Evolutionary conservation across 2,113 vertebrate species (phyloP), one percentile per base, ranked within the genome.

Genomic region (Triplophysa rosa): DNA sequence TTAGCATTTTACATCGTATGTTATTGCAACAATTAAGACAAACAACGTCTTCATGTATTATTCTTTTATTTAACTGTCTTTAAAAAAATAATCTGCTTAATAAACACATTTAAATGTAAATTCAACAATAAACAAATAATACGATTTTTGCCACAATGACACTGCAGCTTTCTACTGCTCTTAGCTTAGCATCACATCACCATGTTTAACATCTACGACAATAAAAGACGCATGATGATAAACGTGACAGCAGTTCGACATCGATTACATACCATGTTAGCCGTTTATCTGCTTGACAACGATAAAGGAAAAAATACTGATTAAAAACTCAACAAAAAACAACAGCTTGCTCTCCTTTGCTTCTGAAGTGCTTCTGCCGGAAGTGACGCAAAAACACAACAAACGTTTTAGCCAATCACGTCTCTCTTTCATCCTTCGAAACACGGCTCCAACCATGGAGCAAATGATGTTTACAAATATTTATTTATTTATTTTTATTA

Each of bases 91-190:
- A 59, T 33, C 21, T 12, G 3, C 19, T 56, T 1, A 77, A 37
- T 14, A 3, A 26, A 21, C 5, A 23, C 73, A 23, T 2, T 42
- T 24, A 58, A 40, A 67, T 40, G n/a, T 29, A 11, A 67, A 19
- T 52, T 71, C 2, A 23, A 17, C 14, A 42, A 16, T 8, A 19
- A 37, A 47, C 37, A 33, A 2, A n/a, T 64, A 23, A 11, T 47
- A 17, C 56, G 6, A 17, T 17, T 17, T 45, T 12, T 70, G 65
- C 61, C 17, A 74, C 65, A 79, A 64, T 92, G 90, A 92, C 90
- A 71, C 68, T 4, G 89, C 87, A 89, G 70, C 73, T 90, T 90
- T 86, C 21, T 24, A n/a, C 24, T 62, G n/a, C 1, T 16, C 37
- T 71, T 84, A 77, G 67, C 82, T 77, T 73, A 80, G 73, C 78